Conservation (phyloP, 2,797 vertebrate genomes). For the Holocentrus rufus region DNA sequence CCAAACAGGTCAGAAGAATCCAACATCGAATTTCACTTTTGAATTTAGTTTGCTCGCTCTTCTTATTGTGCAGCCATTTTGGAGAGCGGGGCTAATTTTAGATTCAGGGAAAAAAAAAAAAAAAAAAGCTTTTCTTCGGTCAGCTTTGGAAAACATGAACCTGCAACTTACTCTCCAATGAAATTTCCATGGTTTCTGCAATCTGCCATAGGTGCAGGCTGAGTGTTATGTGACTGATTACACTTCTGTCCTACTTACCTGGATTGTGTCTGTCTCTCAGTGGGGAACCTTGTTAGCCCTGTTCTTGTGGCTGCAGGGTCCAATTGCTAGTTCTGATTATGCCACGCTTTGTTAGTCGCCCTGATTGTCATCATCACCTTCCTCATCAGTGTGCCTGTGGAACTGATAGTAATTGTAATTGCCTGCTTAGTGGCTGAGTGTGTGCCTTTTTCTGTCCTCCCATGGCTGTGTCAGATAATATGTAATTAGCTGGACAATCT, state of each 20-base stretch:
- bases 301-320: slow-evolving; percentile 63
- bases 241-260: slow-evolving; percentile 55
- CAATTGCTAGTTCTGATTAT: slow-evolving; percentile 70
- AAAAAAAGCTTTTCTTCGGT: too few relatives aligned
- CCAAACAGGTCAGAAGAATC: too few relatives aligned
- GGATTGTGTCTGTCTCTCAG: slow-evolving; percentile 42
- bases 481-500: slow-evolving; percentile 72
- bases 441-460: slow-evolving; percentile 59
- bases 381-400: slow-evolving; percentile 70
- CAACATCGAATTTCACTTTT: too few relatives aligned
- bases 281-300: slow-evolving; percentile 61
- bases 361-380: slow-evolving; percentile 75
- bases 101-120: too few relatives aligned
- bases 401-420: slow-evolving; percentile 76
- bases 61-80: too few relatives aligned
- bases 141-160: too few relatives aligned
- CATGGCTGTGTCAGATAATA: slow-evolving; percentile 65
- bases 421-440: slow-evolving; percentile 64
- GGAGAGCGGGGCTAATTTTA: too few relatives aligned
- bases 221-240: slow-evolving; percentile 41
- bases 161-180: background rate
- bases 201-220: slow-evolving; percentile 3
- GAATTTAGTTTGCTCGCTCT: too few relatives aligned
- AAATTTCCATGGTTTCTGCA: background rate
- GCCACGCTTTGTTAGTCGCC: slow-evolving; percentile 66